Base-by-base conservation (phyloP, 2,797 vertebrate species). In the Lemur catta region DNA sequence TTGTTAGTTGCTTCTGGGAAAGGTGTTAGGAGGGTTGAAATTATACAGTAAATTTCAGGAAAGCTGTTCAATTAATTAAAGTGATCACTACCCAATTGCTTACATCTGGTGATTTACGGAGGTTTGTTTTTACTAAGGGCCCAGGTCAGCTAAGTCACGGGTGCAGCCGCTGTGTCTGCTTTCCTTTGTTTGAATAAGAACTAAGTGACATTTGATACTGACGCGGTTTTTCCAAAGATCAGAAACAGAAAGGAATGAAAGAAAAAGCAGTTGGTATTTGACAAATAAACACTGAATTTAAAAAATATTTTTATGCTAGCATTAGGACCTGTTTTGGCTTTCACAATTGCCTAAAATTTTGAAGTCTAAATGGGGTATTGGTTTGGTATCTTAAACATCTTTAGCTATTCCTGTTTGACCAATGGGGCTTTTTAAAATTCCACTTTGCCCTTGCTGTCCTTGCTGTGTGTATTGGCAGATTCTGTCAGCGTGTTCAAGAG, bases 1-100 rank as follows among this genome's bases (percentile, higher is more conserved):
- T 97, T 97, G 72, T 90, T 97, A 59, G 91, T 94, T 98, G 48
- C 98, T 97, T 96, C 89, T 95, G 84, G 89, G 63, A 88, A 97
- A 98, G 93, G 97, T 97, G 91, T 96, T 97, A 91, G 95, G 98
- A 98, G 97, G 98, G 98, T 98, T 99, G 98, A 98, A 98, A 97
- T 98, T 98, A 98, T 99, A 98, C 75, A 98, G 94, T 98, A 97
- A 99, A 99, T 99, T 99, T 99, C 98, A 98, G 98, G 98, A 98
- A 99, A 99, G 99, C 99, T 98, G 99, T 99, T 99, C 99, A 99
- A 99, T 99, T 99, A 99, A 99, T 99, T 99, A 99, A 99, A 99
- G 98, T 99, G 99, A 99, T 99, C 99, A 98, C 98, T 98, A 98
- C 98, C 98, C 99, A 99, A 99, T 99, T 99, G 99, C 99, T 99